Evolutionary conservation across 2,888 invertebrate species (phyloP).

Genomic region (Hylaea fasciaria): DNA sequence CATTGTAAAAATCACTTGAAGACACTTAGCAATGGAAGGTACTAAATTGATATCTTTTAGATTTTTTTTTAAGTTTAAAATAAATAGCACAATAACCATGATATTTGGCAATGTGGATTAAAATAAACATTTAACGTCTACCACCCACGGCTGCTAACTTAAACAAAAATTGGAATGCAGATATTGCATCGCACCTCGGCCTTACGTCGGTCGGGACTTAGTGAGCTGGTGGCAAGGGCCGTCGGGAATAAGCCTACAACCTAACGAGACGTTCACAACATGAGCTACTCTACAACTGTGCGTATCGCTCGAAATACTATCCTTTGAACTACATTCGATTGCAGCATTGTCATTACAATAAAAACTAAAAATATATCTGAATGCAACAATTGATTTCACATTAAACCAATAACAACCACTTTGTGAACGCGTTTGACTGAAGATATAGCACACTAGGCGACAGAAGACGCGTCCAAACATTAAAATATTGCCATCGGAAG

Average conservation of each 20-base stretch:
- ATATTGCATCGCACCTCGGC: conserved; percentile 83
- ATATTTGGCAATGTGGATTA: conserved; percentile 82
- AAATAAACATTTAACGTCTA: conserved; percentile 79
- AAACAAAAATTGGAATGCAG: conserved; percentile 82
- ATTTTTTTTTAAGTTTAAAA: conserved; percentile 59
- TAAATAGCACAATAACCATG: conserved; percentile 84
- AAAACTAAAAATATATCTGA: conserved; percentile 79
- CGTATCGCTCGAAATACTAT: conserved; percentile 79
- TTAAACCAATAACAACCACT: conserved; percentile 80
- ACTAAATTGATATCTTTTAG: conserved; percentile 78
- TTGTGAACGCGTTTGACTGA: conserved; percentile 75
- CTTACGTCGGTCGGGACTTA: conserved; percentile 44
- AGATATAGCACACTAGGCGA: conserved; percentile 75
- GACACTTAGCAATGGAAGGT: conserved; percentile 80
- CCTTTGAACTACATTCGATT: conserved; percentile 80
- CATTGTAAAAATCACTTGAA: conserved; percentile 79
- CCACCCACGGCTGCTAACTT: conserved; percentile 77
- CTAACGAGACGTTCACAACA: conserved; percentile 68
- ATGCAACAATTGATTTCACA: conserved; percentile 79
- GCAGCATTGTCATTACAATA: conserved; percentile 74
- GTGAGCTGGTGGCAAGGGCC: conserved; percentile 47
- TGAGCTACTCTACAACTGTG: conserved; percentile 73
- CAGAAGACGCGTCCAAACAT: conserved; percentile 54
- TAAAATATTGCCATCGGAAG: conserved; percentile 44
- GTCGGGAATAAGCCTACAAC: conserved; percentile 51